These are phyloP conservation scores for Eilema griseolum DNA, from an alignment of 2,888 invertebrate genomes.

Conservation along the genomic window DNA sequence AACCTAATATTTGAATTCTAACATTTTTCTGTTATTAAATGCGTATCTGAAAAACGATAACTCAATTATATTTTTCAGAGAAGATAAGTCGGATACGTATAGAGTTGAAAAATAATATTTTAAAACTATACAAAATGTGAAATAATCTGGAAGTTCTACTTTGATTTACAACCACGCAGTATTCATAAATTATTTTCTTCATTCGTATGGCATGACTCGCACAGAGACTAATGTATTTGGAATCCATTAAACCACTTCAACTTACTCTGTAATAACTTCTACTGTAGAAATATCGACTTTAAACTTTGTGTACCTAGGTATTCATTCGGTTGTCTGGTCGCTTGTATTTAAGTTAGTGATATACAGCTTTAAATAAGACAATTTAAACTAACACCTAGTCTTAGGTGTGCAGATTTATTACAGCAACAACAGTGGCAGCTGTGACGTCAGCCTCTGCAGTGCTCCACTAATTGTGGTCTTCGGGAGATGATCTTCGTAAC, in stretches of 20 bases:
- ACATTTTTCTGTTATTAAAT: too few species aligned
- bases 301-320: conserved; percentile 15
- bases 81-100: background rate
- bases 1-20: background rate
- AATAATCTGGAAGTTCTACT: background rate
- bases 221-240: conserved; percentile 62
- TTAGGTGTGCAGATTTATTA: conserved; percentile 62
- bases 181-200: conserved; percentile 56
- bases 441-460: conserved; percentile 38
- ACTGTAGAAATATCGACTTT: conserved; percentile 33
- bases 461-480: conserved; percentile 18
- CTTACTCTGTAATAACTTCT: conserved; percentile 28
- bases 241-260: conserved; percentile 59
- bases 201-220: conserved; percentile 48
- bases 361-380: conserved; percentile 56
- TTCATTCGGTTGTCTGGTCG: conserved; percentile 27
- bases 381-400: conserved; percentile 64
- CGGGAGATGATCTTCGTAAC: conserved; percentile 27
- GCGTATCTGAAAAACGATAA: background rate
- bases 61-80: background rate
- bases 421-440: conserved; percentile 41
- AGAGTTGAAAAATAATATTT: background rate
- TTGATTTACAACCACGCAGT: conserved; percentile 27
- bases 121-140: background rate
- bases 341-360: conserved; percentile 50